phyloP scores from a whole-genome alignment of 2,113 vertebrate genomes.

The Petroica traversi region DNA sequence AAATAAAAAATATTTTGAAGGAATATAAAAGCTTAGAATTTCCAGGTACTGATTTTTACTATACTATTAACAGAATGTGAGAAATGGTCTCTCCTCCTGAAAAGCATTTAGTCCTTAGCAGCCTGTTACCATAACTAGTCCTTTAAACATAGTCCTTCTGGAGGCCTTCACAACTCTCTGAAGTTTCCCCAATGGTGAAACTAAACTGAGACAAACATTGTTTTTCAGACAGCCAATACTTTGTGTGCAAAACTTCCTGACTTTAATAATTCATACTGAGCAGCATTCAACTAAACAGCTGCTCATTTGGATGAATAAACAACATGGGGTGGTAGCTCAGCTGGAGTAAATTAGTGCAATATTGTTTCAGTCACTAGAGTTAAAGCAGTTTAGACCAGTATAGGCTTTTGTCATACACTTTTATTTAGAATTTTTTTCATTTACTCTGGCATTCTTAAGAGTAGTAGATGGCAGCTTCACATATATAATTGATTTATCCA shows the following conservation, averaged over 20 bases:
- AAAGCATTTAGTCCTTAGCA: neutral
- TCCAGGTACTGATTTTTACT: neutral
- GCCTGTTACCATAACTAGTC: neutral
- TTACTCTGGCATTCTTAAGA: neutral
- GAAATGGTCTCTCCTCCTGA: neutral
- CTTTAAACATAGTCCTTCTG: neutral
- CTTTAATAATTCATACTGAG: constrained; percentile 3
- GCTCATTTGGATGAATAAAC: constrained; percentile 11
- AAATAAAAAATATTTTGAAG: neutral
- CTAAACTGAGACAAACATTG: neutral
- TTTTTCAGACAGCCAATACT: neutral
- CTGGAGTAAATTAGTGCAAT: neutral
- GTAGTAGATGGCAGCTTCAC: neutral
- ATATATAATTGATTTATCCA: neutral
- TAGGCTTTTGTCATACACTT: neutral
- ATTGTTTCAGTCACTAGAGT: neutral
- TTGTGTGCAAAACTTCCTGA: neutral
- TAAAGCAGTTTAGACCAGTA: neutral
- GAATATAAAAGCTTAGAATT: neutral
- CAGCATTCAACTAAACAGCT: neutral
- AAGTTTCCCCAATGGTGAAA: neutral
- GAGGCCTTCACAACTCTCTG: neutral
- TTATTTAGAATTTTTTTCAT: neutral
- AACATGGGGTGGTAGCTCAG: neutral
- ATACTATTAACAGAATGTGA: neutral